Percentiles rank a stretch among this genome's conserved stretches.
These are phyloP conservation scores for Megamerina dolium DNA, from an alignment of 2,888 invertebrate genomes.

Conservation along the genomic window DNA sequence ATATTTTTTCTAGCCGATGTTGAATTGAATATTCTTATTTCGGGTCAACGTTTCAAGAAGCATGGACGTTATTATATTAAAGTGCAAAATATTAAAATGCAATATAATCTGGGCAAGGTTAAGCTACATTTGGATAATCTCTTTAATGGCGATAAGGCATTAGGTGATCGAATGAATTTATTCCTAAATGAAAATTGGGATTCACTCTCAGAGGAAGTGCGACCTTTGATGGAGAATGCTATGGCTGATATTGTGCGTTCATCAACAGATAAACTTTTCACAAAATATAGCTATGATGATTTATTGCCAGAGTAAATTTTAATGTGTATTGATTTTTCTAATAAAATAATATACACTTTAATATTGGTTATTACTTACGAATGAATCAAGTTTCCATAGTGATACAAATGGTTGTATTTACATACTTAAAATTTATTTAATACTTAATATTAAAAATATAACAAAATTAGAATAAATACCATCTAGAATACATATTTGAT, in stretches of 20 bases:
- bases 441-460: too few species aligned
- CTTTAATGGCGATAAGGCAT: conserved; percentile 64
- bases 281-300: conserved; percentile 55
- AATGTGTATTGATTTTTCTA: not conserved
- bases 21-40: conserved; percentile 57
- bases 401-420: too few species aligned
- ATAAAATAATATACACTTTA: not conserved
- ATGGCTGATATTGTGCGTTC: conserved; percentile 55
- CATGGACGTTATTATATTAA: conserved; percentile 53
- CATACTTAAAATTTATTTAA: too few species aligned
- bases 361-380: too few species aligned
- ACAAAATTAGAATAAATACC: too few species aligned
- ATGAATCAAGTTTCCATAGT: too few species aligned
- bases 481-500: too few species aligned
- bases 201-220: conserved; percentile 62
- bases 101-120: conserved; percentile 62
- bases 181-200: conserved; percentile 77
- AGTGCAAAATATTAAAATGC: conserved; percentile 60
- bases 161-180: conserved; percentile 66
- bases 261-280: conserved; percentile 57
- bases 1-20: conserved; percentile 61
- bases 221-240: conserved; percentile 62
- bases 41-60: conserved; percentile 54
- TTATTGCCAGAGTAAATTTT: conserved; percentile 48
- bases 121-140: conserved; percentile 63